phyloP scores from a whole-genome alignment of 1,140 invertebrate genomes.

The Bradynema listronoti region DNA sequence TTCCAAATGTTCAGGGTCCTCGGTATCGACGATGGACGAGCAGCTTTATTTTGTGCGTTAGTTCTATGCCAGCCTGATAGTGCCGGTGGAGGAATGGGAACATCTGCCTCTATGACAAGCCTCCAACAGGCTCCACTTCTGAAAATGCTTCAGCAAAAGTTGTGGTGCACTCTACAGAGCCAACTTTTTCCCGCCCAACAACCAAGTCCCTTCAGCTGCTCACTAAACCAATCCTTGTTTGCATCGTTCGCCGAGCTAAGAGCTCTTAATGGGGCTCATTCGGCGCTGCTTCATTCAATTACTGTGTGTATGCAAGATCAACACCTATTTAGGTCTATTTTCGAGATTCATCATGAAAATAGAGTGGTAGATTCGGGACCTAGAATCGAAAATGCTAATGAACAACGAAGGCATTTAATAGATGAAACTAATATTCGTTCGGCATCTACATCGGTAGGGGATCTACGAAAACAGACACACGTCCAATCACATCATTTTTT shows the following conservation, averaged over 20 bases:
- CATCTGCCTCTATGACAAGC: neutral
- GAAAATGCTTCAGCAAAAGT: constrained; percentile 13
- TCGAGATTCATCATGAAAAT: neutral
- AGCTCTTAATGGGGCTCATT: neutral
- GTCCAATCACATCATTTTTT: no score
- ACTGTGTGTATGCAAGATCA: neutral
- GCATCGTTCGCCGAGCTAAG: constrained; percentile 5
- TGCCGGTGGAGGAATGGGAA: constrained; percentile 1
- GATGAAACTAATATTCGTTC: constrained; percentile 3
- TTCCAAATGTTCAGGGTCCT: neutral
- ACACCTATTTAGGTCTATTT: neutral
- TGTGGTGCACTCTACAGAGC: neutral
- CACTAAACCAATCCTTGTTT: constrained; percentile 10
- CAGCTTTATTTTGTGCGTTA: neutral
- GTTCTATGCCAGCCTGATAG: constrained; percentile 16
- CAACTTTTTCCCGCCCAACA: neutral
- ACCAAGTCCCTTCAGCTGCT: neutral
- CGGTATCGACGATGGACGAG: neutral
- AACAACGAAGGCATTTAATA: neutral
- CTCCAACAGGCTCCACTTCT: constrained; percentile 6
- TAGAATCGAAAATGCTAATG: neutral
- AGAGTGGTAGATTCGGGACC: neutral
- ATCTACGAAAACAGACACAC: no score
- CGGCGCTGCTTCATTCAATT: neutral
- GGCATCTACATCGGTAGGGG: no score